phyloP scores from a whole-genome alignment of 2,797 vertebrate genomes.

The Oreochromis mossambicus region DNA sequence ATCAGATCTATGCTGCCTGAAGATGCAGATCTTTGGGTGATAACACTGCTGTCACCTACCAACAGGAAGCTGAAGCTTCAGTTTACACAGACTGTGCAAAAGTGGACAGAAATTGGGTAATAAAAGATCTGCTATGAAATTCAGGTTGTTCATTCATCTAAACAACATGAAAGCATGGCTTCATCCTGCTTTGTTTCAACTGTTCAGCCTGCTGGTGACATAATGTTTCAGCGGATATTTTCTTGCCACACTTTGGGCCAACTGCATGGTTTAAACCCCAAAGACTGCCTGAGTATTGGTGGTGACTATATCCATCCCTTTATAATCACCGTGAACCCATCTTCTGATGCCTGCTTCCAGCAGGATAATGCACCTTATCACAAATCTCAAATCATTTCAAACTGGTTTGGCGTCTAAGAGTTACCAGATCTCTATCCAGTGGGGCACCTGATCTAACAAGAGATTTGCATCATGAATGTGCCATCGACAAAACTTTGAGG shows the following conservation, averaged over 20 bases:
- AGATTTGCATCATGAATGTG: not conserved
- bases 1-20: not conserved
- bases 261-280: rapidly evolving
- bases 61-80: not conserved
- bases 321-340: not conserved
- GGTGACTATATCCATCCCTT: rapidly evolving
- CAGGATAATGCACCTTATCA: too few species aligned
- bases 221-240: not conserved
- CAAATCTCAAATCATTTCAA: not conserved
- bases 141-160: rapidly evolving
- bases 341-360: not conserved
- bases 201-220: rapidly evolving
- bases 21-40: not conserved
- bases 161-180: not conserved
- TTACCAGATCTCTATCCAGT: not conserved
- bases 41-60: rapidly evolving
- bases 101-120: rapidly evolving
- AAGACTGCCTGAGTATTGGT: not conserved
- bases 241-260: not conserved
- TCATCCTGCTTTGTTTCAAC: rapidly evolving
- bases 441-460: not conserved
- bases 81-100: not conserved
- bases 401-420: not conserved
- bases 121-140: not conserved
- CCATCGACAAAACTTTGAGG: not conserved